These are phyloP conservation scores for Eutolmus rufibarbis DNA, from an alignment of 2,888 invertebrate genomes.

Conservation along the genomic window DNA sequence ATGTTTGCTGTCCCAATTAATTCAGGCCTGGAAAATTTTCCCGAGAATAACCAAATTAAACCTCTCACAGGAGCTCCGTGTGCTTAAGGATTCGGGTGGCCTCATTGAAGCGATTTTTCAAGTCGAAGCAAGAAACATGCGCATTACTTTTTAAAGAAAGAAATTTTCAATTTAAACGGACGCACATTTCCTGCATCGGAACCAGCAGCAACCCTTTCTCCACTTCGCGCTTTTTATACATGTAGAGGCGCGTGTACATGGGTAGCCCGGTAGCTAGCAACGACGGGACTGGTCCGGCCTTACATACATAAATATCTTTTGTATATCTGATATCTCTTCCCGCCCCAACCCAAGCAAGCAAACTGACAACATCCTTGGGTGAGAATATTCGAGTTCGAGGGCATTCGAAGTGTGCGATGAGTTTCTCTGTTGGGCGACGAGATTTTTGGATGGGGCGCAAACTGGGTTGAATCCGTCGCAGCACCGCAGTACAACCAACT, in stretches of 20 bases:
- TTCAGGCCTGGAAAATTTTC: not conserved
- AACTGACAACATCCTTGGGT: conserved; percentile 39
- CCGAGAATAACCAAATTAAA: conserved; percentile 21
- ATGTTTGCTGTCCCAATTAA: not conserved
- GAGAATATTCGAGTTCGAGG: conserved; percentile 39
- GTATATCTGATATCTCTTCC: conserved; percentile 28
- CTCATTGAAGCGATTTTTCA: conserved; percentile 13
- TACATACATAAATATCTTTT: conserved; percentile 34
- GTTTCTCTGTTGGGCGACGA: conserved; percentile 12
- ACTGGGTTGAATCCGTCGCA: conserved; percentile 28
- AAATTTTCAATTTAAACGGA: conserved; percentile 36
- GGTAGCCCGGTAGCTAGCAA: not conserved
- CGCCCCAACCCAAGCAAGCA: not conserved
- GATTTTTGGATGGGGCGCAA: conserved; percentile 15
- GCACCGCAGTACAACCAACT: not conserved
- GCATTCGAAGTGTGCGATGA: conserved; percentile 38
- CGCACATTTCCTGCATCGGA: conserved; percentile 38
- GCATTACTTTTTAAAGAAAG: conserved; percentile 38
- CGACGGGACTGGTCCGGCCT: not conserved
- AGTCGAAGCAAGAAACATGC: conserved; percentile 36
- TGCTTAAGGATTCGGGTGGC: conserved; percentile 4
- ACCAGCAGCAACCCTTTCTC: conserved; percentile 21
- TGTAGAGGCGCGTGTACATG: not conserved
- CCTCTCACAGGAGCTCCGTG: not conserved
- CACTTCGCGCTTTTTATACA: conserved; percentile 11